Evolutionary conservation across 1,140 invertebrate species (phyloP).

Genomic region (Leucophenga varia): DNA sequence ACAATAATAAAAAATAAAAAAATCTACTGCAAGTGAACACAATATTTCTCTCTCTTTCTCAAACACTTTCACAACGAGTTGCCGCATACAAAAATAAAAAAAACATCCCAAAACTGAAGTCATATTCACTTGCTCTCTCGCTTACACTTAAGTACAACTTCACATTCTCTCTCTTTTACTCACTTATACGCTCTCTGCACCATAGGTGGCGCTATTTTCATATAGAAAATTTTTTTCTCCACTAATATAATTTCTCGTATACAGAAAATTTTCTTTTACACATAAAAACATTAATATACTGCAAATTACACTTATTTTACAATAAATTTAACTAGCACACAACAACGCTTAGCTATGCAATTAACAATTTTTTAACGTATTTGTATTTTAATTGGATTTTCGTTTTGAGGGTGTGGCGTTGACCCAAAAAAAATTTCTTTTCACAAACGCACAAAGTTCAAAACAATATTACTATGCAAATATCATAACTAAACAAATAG

Average conservation of each 20-base stretch:
- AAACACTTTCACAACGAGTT: conserved; percentile 40
- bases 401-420: conserved; percentile 48
- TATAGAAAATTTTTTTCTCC: too few relatives aligned
- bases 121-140: conserved; percentile 18
- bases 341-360: not conserved
- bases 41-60: conserved; percentile 4
- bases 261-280: conserved; percentile 32
- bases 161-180: conserved; percentile 13
- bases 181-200: conserved; percentile 18
- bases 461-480: conserved; percentile 21
- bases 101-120: conserved; percentile 42
- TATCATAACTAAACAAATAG: conserved; percentile 10
- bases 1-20: too few relatives aligned
- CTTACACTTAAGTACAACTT: conserved; percentile 13
- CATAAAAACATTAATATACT: conserved; percentile 24
- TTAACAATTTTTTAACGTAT: conserved; percentile 11
- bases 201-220: conserved; percentile 3
- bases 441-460: conserved; percentile 14
- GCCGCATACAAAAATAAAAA: conserved; percentile 36
- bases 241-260: too few relatives aligned
- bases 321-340: not conserved
- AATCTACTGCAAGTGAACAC: too few relatives aligned
- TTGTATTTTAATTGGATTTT: conserved; percentile 36
- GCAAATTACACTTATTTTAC: conserved; percentile 10
- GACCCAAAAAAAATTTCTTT: conserved; percentile 46